These are phyloP conservation scores for Staurois parvus DNA, from an alignment of 2,797 vertebrate genomes.

Conservation along the genomic window DNA sequence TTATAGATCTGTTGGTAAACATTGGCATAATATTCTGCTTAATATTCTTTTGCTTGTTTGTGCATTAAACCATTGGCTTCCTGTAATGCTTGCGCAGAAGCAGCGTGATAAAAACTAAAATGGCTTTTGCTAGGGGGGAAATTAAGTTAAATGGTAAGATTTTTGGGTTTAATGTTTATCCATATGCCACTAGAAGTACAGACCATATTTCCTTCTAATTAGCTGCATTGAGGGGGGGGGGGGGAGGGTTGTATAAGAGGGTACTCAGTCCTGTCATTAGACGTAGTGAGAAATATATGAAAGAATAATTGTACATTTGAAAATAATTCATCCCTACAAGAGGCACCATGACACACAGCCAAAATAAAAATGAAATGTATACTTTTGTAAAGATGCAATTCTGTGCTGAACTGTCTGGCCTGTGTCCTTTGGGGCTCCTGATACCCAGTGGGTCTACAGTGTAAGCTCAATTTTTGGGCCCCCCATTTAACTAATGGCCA, in stretches of 20 bases:
- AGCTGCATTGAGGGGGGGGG: constrained; percentile 8
- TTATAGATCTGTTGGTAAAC: constrained; percentile 82
- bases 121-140: constrained; percentile 64
- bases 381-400: background rate
- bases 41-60: constrained; percentile 71
- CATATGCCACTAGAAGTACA: constrained; percentile 51
- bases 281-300: constrained; percentile 8
- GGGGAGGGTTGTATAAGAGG: background rate
- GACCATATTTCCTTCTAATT: constrained; percentile 57
- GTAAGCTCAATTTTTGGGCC: no score
- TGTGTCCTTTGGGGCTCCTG: background rate
- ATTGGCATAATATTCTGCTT: constrained; percentile 73
- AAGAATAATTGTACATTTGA: background rate
- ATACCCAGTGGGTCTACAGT: no score
- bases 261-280: constrained; percentile 3
- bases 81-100: constrained; percentile 71
- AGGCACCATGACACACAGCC: background rate
- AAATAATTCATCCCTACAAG: background rate
- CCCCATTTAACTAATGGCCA: no score
- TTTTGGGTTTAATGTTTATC: constrained; percentile 58
- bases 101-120: constrained; percentile 67
- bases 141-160: constrained; percentile 66
- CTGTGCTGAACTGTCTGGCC: background rate
- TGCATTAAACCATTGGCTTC: constrained; percentile 70
- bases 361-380: background rate